Evolutionary conservation across 2,888 invertebrate species (phyloP).

Genomic region (Pomacea canaliculata): DNA sequence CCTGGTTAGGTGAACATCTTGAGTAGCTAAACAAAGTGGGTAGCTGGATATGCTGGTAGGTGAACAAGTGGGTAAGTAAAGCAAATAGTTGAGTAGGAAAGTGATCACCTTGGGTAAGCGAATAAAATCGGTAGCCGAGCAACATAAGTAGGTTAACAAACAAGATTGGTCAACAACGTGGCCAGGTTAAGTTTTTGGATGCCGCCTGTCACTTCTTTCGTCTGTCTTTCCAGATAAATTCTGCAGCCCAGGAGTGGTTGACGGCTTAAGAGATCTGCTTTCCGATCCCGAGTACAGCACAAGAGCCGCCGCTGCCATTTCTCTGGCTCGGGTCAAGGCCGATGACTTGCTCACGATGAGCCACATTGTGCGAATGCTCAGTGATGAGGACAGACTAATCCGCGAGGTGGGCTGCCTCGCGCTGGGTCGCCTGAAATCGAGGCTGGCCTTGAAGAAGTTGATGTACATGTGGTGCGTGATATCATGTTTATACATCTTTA

Average conservation of each 20-base stretch:
- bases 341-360: slow-evolving; percentile 42
- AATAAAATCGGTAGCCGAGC: no score
- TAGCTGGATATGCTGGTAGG: no score
- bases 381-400: slow-evolving; percentile 57
- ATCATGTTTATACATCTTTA: no score
- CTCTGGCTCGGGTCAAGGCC: slow-evolving; percentile 53
- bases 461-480: slow-evolving; percentile 53
- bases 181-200: no score
- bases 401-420: slow-evolving; percentile 60
- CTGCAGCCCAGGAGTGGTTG: slow-evolving; percentile 52
- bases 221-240: slow-evolving; percentile 47
- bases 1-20: no score
- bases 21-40: no score
- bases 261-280: slow-evolving; percentile 54
- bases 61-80: no score
- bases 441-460: slow-evolving; percentile 50
- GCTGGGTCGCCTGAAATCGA: slow-evolving; percentile 52
- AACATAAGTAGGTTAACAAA: no score
- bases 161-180: no score
- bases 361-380: slow-evolving; percentile 44
- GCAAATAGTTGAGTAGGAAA: no score
- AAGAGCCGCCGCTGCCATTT: slow-evolving; percentile 57
- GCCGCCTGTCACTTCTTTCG: background rate
- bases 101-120: no score
- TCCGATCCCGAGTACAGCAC: slow-evolving; percentile 54